Conservation (phyloP, 1,140 invertebrate genomes). For the Oreohelix idahoensis region DNA sequence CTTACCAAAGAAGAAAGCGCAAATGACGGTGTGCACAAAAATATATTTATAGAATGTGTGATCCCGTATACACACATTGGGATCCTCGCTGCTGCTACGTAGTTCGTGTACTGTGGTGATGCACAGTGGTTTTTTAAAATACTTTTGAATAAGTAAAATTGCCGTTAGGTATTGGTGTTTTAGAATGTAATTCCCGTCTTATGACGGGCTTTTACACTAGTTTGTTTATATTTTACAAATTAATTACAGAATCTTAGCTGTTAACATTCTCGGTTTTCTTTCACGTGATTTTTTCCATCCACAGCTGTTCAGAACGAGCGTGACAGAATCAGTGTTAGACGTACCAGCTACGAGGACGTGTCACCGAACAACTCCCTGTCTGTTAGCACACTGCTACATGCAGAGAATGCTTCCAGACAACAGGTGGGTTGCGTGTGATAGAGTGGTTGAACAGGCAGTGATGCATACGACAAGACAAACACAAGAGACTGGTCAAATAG, state of each 20-base stretch:
- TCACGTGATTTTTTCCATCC: neutral
- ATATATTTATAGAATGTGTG: no score
- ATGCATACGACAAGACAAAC: no score
- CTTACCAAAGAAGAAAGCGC: no score
- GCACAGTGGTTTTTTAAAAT: neutral
- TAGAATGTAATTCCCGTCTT: neutral
- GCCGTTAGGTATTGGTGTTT: no score
- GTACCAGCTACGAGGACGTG: conserved; percentile 93
- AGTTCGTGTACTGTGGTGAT: no score
- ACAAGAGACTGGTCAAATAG: no score
- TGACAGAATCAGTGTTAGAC: conserved; percentile 93
- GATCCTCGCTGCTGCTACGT: no score
- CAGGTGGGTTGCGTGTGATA: conserved; percentile 69
- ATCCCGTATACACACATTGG: no score
- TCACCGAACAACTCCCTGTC: conserved; percentile 85
- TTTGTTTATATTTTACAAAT: neutral
- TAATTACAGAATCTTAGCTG: neutral
- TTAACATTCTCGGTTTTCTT: neutral
- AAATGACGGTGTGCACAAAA: no score
- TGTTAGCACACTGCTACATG: conserved; percentile 89
- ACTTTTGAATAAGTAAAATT: no score
- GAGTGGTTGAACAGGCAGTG: no score
- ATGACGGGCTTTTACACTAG: neutral
- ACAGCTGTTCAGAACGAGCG: conserved; percentile 98
- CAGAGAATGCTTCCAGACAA: conserved; percentile 92